These are phyloP conservation scores for Aplochiton taeniatus DNA, from an alignment of 2,797 vertebrate genomes.

Conservation along the genomic window DNA sequence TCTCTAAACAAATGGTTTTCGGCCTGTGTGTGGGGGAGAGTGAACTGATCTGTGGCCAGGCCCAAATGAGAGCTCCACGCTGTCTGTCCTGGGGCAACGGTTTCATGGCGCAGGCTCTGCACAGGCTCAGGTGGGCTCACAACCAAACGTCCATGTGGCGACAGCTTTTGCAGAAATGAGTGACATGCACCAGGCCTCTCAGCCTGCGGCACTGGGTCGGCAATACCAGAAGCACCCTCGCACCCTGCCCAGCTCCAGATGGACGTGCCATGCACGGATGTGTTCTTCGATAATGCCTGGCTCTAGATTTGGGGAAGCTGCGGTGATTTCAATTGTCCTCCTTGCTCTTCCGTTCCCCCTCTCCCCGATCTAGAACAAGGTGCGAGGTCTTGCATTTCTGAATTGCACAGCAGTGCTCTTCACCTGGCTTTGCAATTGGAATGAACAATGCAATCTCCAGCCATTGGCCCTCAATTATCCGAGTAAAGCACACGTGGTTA, in stretches of 20 bases:
- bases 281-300: conserved; percentile 39
- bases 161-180: conserved; percentile 77
- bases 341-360: too few species aligned
- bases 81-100: conserved; percentile 23
- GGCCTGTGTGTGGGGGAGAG: background rate
- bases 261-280: conserved; percentile 39
- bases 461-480: conserved; percentile 39
- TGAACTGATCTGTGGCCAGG: background rate
- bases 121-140: conserved; percentile 39
- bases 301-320: conserved; percentile 41
- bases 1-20: background rate
- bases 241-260: conserved; percentile 37
- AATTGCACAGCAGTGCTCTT: too few species aligned
- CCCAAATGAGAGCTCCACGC: background rate
- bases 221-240: conserved; percentile 57
- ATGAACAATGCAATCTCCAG: conserved; percentile 15
- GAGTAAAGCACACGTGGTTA: conserved; percentile 29
- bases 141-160: conserved; percentile 83
- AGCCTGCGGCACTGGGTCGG: conserved; percentile 61
- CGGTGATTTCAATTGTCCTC: too few species aligned
- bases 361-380: too few species aligned
- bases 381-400: too few species aligned
- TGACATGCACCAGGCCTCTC: conserved; percentile 69
- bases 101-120: conserved; percentile 42
- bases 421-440: background rate